Evolutionary conservation across 2,113 vertebrate genomes (phyloP).

Genomic region (Bombycilla garrulus): DNA sequence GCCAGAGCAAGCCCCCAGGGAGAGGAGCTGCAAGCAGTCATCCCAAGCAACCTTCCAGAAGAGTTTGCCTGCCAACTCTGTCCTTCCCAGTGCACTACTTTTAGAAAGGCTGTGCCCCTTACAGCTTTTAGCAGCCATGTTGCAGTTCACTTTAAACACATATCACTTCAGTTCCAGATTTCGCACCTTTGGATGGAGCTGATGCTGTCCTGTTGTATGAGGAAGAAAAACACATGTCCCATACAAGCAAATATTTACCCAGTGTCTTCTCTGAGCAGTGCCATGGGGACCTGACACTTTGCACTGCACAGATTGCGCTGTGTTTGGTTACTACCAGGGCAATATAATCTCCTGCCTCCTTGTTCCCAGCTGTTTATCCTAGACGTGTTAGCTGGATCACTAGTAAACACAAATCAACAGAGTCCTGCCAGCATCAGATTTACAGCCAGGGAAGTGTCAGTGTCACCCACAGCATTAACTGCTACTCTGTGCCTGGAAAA

Average conservation of each 20-base stretch:
- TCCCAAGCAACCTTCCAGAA: not conserved
- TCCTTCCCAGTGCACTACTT: not conserved
- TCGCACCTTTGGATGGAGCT: not conserved
- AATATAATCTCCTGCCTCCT: not conserved
- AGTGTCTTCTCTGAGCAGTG: not conserved
- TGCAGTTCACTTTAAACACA: not conserved
- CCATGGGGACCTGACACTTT: not conserved
- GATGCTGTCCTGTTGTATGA: not conserved
- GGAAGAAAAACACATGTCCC: not conserved
- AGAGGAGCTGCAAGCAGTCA: not conserved
- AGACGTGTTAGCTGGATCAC: not conserved
- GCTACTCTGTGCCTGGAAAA: not conserved
- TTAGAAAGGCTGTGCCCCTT: not conserved
- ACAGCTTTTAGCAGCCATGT: not conserved
- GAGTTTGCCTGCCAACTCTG: not conserved
- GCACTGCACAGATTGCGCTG: not conserved
- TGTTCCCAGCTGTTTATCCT: not conserved
- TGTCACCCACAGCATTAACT: not conserved
- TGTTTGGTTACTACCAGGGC: not conserved
- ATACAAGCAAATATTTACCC: not conserved
- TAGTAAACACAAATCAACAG: not conserved
- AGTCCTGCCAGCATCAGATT: not conserved
- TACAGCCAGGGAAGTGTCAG: not conserved
- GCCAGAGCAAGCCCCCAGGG: not conserved
- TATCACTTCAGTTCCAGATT: not conserved